Evolutionary conservation across 1,140 invertebrate species (phyloP).

Genomic region (Frieseomelitta varia): DNA sequence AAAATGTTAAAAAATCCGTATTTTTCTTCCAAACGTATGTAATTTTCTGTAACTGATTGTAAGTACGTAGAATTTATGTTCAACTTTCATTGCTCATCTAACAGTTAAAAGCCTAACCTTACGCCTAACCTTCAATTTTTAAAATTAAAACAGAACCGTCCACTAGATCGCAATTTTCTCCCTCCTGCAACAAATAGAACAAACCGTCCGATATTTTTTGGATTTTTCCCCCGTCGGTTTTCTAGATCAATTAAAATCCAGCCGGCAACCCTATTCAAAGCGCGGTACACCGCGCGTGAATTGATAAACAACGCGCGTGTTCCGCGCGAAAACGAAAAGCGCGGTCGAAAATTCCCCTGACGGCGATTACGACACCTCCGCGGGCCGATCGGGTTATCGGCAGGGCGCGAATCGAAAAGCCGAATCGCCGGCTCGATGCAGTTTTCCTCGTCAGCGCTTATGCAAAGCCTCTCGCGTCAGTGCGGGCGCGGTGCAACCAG

Average conservation of each 20-base stretch:
- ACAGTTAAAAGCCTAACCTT: no score
- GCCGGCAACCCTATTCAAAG: not conserved
- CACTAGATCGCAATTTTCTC: no score
- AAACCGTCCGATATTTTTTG: no score
- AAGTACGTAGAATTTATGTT: no score
- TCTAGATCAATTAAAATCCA: not conserved
- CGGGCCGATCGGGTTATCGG: conserved; percentile 46
- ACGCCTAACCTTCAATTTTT: no score
- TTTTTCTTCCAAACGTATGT: no score
- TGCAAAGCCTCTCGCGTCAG: conserved; percentile 61
- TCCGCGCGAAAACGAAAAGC: not conserved
- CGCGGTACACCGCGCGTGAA: not conserved
- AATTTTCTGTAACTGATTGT: no score
- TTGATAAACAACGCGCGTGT: not conserved
- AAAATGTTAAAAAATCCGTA: no score
- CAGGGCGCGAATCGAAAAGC: conserved; percentile 51
- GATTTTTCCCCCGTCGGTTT: not conserved
- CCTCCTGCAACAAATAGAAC: no score
- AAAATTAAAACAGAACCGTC: no score
- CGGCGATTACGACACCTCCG: conserved; percentile 52
- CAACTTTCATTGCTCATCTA: no score
- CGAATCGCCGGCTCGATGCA: conserved; percentile 20
- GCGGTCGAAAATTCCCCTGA: not conserved
- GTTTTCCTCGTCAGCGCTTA: conserved; percentile 69
- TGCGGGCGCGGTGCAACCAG: conserved; percentile 47